A percentile compares a stretch with the other conserved stretches of the same genome.
These are phyloP conservation scores for Cyclargus thomasi DNA, from an alignment of 1,140 invertebrate genomes.

Conservation along the genomic window DNA sequence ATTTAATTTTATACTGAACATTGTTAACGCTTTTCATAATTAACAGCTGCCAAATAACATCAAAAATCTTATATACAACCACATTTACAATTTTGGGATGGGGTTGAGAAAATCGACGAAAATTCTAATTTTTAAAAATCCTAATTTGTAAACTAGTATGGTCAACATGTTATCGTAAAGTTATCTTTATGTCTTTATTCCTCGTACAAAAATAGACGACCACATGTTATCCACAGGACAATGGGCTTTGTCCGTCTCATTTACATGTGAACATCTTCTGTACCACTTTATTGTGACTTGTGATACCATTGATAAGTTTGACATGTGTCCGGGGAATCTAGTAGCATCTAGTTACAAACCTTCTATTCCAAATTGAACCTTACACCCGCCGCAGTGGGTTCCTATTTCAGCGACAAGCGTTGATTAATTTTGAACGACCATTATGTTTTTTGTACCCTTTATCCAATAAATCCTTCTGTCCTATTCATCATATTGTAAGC, in stretches of 20 bases:
- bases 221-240: constrained; percentile 34
- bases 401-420: not conserved
- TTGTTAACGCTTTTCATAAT: no score
- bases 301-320: constrained; percentile 26
- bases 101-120: not conserved
- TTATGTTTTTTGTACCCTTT: not conserved
- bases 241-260: constrained; percentile 20
- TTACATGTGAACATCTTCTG: constrained; percentile 27
- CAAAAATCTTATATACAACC: no score
- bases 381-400: not conserved
- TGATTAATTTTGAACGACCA: not conserved
- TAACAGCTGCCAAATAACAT: no score
- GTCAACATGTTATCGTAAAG: constrained; percentile 31
- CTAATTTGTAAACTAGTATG: not conserved
- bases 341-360: not conserved
- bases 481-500: constrained; percentile 10
- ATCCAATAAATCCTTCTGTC: not conserved
- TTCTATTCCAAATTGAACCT: not conserved
- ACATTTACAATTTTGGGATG: not conserved
- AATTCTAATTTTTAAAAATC: not conserved
- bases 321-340: constrained; percentile 23
- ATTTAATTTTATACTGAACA: no score
- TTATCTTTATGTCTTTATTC: constrained; percentile 57
- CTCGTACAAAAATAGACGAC: constrained; percentile 32
- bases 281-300: constrained; percentile 19